These are phyloP conservation scores for Molossus alvarezi DNA, from an alignment of 2,797 vertebrate species.

Conservation along the genomic window DNA sequence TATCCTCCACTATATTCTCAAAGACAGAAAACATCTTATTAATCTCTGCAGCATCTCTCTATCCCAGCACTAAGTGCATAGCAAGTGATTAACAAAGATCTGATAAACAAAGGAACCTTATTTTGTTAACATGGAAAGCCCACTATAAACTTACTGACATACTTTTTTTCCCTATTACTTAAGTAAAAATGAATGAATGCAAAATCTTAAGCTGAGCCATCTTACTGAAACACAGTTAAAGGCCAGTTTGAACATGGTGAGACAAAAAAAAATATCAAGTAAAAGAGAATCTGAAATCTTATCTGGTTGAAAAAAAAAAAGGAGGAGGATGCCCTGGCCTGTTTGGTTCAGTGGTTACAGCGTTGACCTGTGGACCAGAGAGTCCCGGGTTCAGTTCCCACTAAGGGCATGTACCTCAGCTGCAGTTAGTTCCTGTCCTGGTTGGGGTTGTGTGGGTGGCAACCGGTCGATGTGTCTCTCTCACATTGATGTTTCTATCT, in stretches of 20 bases:
- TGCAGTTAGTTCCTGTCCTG: no score
- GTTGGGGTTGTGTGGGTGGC: no score
- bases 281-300: slow-evolving; percentile 71
- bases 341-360: no score
- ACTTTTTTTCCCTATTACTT: background rate
- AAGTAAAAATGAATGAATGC: slow-evolving; percentile 57
- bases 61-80: background rate
- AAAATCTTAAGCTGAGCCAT: slow-evolving; percentile 52
- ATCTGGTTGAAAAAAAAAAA: background rate
- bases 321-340: no score
- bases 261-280: background rate
- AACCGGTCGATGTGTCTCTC: no score
- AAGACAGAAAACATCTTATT: slow-evolving; percentile 27
- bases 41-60: background rate
- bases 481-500: no score
- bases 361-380: no score
- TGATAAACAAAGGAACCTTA: slow-evolving; percentile 37
- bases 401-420: no score
- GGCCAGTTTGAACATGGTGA: slow-evolving; percentile 45
- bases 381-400: no score
- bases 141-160: slow-evolving; percentile 31
- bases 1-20: background rate
- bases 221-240: slow-evolving; percentile 55
- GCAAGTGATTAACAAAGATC: slow-evolving; percentile 35
- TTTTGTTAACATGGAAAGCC: slow-evolving; percentile 59